Evolutionary conservation across 2,113 vertebrate species (phyloP), one percentile per base, ranked within the genome.

Genomic region (Thalassarche chlororhynchos): DNA sequence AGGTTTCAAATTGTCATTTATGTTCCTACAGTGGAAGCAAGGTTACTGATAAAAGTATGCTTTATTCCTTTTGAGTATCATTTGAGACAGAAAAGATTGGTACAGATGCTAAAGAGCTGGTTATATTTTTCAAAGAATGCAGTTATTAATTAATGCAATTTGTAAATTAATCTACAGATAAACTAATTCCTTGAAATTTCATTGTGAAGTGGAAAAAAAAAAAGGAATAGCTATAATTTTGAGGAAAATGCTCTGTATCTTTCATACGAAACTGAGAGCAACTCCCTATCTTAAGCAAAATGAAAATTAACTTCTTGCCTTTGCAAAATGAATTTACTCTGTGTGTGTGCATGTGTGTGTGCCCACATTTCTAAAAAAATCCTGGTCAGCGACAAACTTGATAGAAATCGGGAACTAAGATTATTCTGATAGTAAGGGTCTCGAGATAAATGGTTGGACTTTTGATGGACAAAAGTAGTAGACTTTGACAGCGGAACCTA

Each of bases 141-240:
- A 64, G 32, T 91, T 95, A 69, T 84, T 95, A 87, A 78, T 90
- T 77, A 74, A 71, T 75, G 69, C n/a, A 78, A 52, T 90, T 81
- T 32, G 71, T 87, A 90, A 89, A 84, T n/a, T 65, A 72, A 18
- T 71, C 66, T 89, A 68, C 46, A 80, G 54, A 85, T 64, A 92
- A 90, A 85, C 36, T 44, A 49, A 69, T 84, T 86, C 62, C 19
- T 83, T 85, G 57, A 76, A 83, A 83, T 69, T 72, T 90, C 58
- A 46, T 57, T 76, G 18, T 69, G 40, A 66, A 54, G 17, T 58
- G 15, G 2, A 17, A 3, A 24, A n/a, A 40, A 32, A 34, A 34
- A 38, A 25, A 51, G 6, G 4, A 92, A 55, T 64, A 65, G 25
- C 25, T 68, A 26, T 60, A 76, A 57, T 72, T 93, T 78, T 84